Conservation (phyloP, 1,140 invertebrate genomes). For the Argopecten irradians region DNA sequence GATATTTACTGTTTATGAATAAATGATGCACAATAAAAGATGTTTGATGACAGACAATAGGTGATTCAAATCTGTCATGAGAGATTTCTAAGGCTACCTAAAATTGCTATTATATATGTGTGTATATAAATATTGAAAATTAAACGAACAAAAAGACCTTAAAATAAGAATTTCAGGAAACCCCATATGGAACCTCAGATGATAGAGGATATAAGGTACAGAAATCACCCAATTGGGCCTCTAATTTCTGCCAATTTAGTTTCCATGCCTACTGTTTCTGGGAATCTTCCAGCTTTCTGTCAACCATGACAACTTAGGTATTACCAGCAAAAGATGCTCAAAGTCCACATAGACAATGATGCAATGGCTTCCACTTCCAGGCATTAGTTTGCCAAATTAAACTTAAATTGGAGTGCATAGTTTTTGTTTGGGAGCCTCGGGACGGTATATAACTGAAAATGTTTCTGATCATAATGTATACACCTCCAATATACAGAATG, state of each 20-base stretch:
- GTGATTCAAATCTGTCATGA: too few species aligned
- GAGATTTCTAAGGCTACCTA: too few species aligned
- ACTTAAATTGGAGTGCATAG: not conserved
- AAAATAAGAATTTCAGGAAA: not conserved
- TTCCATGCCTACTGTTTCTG: slow-evolving; percentile 15
- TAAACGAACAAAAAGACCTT: not conserved
- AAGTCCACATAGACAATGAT: slow-evolving; percentile 22
- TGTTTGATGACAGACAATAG: too few species aligned
- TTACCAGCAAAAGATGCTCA: slow-evolving; percentile 21
- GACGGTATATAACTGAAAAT: not conserved
- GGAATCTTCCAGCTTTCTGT: slow-evolving; percentile 15
- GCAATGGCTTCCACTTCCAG: not conserved
- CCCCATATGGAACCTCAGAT: not conserved
- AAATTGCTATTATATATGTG: too few species aligned
- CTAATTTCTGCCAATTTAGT: not conserved
- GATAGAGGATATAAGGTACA: not conserved
- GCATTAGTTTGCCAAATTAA: slow-evolving; percentile 6
- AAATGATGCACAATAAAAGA: too few species aligned
- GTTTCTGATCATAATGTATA: not conserved
- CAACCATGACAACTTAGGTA: slow-evolving; percentile 16
- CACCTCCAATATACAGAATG: not conserved
- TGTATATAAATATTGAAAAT: too few species aligned
- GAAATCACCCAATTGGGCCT: not conserved
- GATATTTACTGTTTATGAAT: too few species aligned
- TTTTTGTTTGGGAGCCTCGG: not conserved